A percentile compares a stretch with the other conserved stretches of the same genome.
Evolutionary conservation across 2,113 vertebrate species (phyloP).

Genomic region (Laticauda colubrina): DNA sequence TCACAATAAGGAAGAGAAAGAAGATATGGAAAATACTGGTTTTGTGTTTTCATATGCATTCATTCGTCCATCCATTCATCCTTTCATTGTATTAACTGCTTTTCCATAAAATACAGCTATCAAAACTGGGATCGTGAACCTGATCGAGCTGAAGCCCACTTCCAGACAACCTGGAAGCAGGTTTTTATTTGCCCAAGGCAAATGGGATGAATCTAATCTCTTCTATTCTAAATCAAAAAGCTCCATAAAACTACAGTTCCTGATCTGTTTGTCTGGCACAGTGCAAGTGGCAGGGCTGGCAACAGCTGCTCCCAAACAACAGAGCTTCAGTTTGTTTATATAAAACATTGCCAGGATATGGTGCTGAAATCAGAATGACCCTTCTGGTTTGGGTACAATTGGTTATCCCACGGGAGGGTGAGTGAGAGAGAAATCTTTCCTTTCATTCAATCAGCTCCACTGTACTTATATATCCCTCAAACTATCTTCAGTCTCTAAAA

Average conservation of each 20-base stretch:
- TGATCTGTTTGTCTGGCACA: background rate
- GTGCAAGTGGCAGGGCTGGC: background rate
- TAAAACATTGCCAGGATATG: background rate
- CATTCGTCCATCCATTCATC: background rate
- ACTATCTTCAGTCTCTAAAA: background rate
- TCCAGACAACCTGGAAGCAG: background rate
- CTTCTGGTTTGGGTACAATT: background rate
- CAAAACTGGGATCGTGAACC: background rate
- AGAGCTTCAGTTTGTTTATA: background rate
- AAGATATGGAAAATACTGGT: background rate
- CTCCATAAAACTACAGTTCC: background rate
- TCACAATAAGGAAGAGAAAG: background rate
- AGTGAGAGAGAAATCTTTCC: background rate
- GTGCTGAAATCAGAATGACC: background rate
- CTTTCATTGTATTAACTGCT: background rate
- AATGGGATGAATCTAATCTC: background rate
- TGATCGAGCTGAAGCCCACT: background rate
- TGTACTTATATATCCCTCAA: background rate
- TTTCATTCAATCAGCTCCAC: background rate
- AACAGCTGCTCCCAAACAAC: background rate
- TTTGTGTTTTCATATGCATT: background rate
- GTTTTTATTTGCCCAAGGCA: background rate
- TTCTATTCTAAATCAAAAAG: background rate
- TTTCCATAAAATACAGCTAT: background rate
- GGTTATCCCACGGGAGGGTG: background rate